Conservation (phyloP, 2,888 invertebrate genomes). For the Fragum whitleyi region DNA sequence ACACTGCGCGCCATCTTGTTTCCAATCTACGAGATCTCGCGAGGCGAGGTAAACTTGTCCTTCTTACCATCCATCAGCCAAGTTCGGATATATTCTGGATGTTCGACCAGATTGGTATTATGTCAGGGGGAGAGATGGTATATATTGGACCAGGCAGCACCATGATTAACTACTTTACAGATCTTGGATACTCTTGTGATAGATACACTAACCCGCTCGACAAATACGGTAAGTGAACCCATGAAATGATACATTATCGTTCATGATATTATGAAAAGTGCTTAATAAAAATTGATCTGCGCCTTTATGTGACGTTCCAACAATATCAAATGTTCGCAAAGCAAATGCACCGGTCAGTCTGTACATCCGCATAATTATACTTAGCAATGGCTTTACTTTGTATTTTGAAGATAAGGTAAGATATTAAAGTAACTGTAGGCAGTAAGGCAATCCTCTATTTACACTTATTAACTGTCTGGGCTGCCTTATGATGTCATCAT, state of each 20-base stretch:
- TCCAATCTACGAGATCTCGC: slow-evolving; percentile 73
- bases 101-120: slow-evolving; percentile 69
- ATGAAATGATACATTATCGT: background rate
- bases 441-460: no score
- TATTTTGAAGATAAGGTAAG: no score
- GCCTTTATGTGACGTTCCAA: no score
- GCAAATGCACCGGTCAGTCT: no score
- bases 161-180: slow-evolving; percentile 96
- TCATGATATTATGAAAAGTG: background rate
- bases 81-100: slow-evolving; percentile 76
- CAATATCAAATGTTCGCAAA: no score
- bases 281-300: no score
- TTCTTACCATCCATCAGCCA: slow-evolving; percentile 91
- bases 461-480: no score
- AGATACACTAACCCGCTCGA: slow-evolving; percentile 98
- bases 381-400: no score
- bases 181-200: slow-evolving; percentile 98
- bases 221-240: slow-evolving; percentile 89
- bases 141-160: slow-evolving; percentile 88
- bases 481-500: no score
- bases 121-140: slow-evolving; percentile 89
- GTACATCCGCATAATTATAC: no score
- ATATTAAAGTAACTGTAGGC: no score
- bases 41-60: slow-evolving; percentile 86
- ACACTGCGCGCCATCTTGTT: slow-evolving; percentile 91